phyloP scores from a whole-genome alignment of 2,113 vertebrate genomes.

The Microcebus ravelobensis region DNA sequence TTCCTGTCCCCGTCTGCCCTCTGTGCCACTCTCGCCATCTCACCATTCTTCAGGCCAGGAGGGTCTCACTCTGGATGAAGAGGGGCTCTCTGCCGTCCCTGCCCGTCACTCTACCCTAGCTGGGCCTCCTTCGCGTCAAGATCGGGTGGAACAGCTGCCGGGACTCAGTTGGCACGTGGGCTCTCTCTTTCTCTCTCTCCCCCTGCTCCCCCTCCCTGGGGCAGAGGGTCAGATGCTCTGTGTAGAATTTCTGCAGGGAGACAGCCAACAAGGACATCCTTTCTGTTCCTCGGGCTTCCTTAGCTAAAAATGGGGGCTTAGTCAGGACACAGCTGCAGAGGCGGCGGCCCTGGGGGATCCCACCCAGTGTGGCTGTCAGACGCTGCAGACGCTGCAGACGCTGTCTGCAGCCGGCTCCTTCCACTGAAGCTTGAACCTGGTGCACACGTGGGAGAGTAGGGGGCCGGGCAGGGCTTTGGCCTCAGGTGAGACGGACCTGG shows the following conservation, averaged over 20 bases:
- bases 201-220: background rate
- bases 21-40: background rate
- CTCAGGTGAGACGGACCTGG: background rate
- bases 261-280: background rate
- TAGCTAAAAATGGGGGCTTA: background rate
- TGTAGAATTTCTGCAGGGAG: background rate
- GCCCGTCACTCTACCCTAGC: background rate
- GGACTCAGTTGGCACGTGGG: background rate
- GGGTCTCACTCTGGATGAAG: background rate
- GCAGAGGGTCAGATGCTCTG: background rate
- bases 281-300: conserved; percentile 21
- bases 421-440: background rate
- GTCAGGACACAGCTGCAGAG: conserved; percentile 30
- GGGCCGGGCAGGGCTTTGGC: background rate
- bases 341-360: background rate
- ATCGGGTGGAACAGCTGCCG: background rate
- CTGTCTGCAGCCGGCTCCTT: background rate
- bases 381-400: too few relatives aligned
- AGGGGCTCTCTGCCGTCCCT: background rate
- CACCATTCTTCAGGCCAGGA: background rate
- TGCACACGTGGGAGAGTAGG: rapidly evolving
- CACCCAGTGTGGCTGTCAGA: rapidly evolving
- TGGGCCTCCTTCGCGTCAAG: background rate
- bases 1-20: background rate
- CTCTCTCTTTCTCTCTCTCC: too few relatives aligned